Evolutionary conservation across 2,113 vertebrate species (phyloP), one percentile per base, ranked within the genome.

Genomic region (Geococcyx californianus): DNA sequence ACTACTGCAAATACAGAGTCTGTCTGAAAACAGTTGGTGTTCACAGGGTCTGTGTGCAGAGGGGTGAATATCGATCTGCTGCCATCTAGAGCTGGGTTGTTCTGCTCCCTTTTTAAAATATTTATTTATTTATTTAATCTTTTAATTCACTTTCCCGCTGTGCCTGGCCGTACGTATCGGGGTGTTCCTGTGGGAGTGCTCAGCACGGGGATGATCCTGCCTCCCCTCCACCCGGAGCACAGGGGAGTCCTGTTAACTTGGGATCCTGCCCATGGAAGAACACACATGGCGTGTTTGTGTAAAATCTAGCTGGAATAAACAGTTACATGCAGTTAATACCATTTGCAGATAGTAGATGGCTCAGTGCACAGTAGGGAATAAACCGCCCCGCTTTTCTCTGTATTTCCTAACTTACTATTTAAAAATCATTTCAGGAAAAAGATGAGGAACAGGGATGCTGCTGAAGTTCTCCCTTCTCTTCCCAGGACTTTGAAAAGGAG

Each of bases 81-180:
- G 96, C 93, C 94, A 91, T 96, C 94, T 95, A 95, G 80, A 97
- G 94, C 95, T 96, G 95, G 96, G 96, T 94, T 88, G 36, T 45
- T 90, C 45, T 63, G 23, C 20, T 95, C 33, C 33, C 36, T 60
- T 77, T 33, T 33, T 10, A 49, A 24, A 49, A 42, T 19, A 49
- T 8, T 42, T 60, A 45, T 28, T 33, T 7, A 12, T 11, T 14
- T 18, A 19, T 55, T 54, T 45, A 10, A 11, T 49, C 20, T 49
- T 10, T 49, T 24, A 7, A 26, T 75, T 75, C 2, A 9, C 16
- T 38, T 75, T 56, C 36, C 17, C 42, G 8, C 7, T 10, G 33
- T 62, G 13, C 60, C 28, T 56, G 28, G 31, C 45, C 40, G 40
- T 42, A 10, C 40, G 13, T 42, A 42, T 10, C 40, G 40, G 40